Evolutionary conservation across 2,113 vertebrate species (phyloP), one percentile per base, ranked within the genome.

Genomic region (Corvus hawaiiensis): DNA sequence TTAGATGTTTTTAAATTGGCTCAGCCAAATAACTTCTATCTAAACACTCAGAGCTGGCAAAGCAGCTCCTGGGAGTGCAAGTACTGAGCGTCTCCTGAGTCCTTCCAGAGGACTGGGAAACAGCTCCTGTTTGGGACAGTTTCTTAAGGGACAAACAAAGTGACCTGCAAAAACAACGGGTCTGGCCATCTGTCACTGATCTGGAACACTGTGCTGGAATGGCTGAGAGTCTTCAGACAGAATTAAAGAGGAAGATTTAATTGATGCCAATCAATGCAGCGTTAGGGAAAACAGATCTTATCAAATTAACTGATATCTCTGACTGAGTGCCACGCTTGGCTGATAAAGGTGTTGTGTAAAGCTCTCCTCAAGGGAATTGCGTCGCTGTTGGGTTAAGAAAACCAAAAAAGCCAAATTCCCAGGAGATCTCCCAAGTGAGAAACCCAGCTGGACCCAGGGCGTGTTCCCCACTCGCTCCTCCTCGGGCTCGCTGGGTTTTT

Each of bases 391-490:
- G 39, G 28, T 10, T 32, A 49, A 49, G 80, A 26, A 69, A 73
- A 69, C 0, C 24, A 30, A 54, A 9, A 55, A 72, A 79, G 58
- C 33, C 18, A 46, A 51, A 6, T 64, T 85, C 58, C 55, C 66
- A 43, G 69, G 78, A 74, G 17, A 66, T 27, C 3, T 2, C 61
- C 22, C 16, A 26, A 7, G 67, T 7, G 39, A 43, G 49, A 28
- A 58, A 58, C 62, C 13, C 90, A 77, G 59, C 73, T n/a, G 77
- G 69, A 51, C 30, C 30, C 54, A 6, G 35, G 54, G 4, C 1
- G 0, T 0, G 0, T 14, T 58, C 44, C 9, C 39, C 16, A 22
- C 32, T 33, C 15, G 0, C 7, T 1, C 35, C 69, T 73, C 68
- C 49, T 39, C 1, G 1, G 27, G 21, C 54, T 68, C 0, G 0